phyloP scores from a whole-genome alignment of 2,113 vertebrate species.

The Labeo rohita region DNA sequence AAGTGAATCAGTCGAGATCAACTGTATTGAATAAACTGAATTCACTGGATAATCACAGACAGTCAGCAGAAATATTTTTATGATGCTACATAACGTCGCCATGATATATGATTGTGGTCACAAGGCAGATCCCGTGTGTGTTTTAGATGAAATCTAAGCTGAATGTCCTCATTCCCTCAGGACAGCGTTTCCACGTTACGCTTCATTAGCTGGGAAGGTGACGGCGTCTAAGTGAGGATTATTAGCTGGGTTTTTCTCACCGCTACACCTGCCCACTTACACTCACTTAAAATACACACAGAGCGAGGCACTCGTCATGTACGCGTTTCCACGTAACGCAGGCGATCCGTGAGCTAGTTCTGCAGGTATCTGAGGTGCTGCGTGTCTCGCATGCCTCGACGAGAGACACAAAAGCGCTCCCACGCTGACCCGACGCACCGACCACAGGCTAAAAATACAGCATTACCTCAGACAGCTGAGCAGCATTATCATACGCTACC shows the following conservation, averaged over 20 bases:
- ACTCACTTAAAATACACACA: background rate
- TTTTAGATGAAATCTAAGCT: background rate
- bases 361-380: constrained; percentile 34
- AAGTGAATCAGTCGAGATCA: background rate
- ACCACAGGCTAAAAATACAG: constrained; percentile 57
- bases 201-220: background rate
- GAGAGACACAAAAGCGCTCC: background rate
- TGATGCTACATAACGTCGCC: background rate
- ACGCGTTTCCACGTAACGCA: constrained; percentile 4
- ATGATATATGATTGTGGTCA: background rate
- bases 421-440: constrained; percentile 15
- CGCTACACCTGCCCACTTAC: background rate
- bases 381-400: constrained; percentile 25
- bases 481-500: constrained; percentile 55
- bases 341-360: constrained; percentile 11
- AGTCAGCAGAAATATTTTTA: background rate
- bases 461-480: constrained; percentile 62
- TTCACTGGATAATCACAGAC: background rate
- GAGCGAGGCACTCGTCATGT: background rate
- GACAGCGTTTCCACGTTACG: background rate
- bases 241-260: background rate
- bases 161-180: background rate
- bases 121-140: background rate
- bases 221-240: background rate
- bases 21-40: background rate